Evolutionary conservation across 2,113 vertebrate species (phyloP).

Genomic region (Craseonycteris thonglongyai): DNA sequence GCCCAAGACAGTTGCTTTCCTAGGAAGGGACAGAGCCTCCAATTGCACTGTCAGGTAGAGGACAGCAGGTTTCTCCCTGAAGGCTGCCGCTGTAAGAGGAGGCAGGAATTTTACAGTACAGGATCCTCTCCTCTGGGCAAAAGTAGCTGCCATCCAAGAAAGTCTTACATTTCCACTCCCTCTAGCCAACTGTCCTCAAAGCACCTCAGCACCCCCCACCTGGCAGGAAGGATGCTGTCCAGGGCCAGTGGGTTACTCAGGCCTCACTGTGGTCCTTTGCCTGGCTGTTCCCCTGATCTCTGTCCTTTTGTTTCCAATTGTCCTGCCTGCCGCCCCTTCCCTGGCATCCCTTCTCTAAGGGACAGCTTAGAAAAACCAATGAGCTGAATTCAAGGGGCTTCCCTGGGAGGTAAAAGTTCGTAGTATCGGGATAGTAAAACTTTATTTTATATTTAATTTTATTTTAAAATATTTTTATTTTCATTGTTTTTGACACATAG

Average conservation of each 20-base stretch:
- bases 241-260: not conserved
- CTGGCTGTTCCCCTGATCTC: not conserved
- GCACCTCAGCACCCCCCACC: not conserved
- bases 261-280: not conserved
- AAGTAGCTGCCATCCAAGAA: slow-evolving; percentile 33
- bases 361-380: not conserved
- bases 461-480: no score
- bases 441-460: no score
- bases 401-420: not conserved
- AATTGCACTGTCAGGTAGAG: fast-evolving
- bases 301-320: not conserved
- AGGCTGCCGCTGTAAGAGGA: not conserved
- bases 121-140: not conserved
- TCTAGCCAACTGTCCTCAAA: slow-evolving; percentile 50
- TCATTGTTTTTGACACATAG: no score
- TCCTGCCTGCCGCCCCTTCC: not conserved
- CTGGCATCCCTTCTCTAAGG: not conserved
- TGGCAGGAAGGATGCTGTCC: not conserved
- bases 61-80: not conserved
- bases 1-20: not conserved
- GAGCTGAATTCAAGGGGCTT: not conserved
- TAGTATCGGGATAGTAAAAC: not conserved
- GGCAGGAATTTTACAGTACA: not conserved
- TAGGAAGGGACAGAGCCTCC: not conserved
- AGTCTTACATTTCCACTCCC: slow-evolving; percentile 35